These are phyloP conservation scores for Dromococcyx pavoninus DNA, from an alignment of 2,797 vertebrate genomes.

Conservation along the genomic window DNA sequence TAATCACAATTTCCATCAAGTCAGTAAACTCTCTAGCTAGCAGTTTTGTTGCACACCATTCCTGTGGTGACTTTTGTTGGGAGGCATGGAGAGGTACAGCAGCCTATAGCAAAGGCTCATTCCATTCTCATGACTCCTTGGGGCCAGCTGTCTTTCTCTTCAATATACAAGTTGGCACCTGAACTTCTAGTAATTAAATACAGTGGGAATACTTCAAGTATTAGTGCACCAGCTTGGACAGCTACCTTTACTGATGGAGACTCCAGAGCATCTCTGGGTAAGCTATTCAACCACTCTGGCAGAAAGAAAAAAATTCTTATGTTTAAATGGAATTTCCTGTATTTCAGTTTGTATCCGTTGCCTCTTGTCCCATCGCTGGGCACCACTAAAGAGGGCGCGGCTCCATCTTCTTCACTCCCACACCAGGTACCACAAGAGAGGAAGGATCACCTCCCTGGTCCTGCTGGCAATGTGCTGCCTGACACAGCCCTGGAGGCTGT, in stretches of 20 bases:
- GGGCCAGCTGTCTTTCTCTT: not conserved
- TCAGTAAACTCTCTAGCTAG: not conserved
- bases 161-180: not conserved
- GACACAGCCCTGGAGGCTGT: not conserved
- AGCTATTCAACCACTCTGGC: not conserved
- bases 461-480: not conserved
- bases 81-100: not conserved
- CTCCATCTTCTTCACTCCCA: not conserved
- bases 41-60: not conserved
- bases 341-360: not conserved
- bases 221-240: not conserved
- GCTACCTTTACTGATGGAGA: not conserved
- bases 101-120: not conserved
- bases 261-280: not conserved
- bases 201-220: not conserved
- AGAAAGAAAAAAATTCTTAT: not conserved
- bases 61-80: not conserved
- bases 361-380: no score
- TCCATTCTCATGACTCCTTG: not conserved
- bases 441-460: not conserved
- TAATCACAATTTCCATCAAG: rapidly evolving
- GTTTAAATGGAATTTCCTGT: not conserved
- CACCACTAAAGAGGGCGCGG: not conserved
- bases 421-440: not conserved
- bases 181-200: not conserved